Percentiles rank a stretch among this genome's conserved stretches.
Evolutionary conservation across 2,113 vertebrate genomes (phyloP).

Genomic region (Brachypodius melanocephalos): DNA sequence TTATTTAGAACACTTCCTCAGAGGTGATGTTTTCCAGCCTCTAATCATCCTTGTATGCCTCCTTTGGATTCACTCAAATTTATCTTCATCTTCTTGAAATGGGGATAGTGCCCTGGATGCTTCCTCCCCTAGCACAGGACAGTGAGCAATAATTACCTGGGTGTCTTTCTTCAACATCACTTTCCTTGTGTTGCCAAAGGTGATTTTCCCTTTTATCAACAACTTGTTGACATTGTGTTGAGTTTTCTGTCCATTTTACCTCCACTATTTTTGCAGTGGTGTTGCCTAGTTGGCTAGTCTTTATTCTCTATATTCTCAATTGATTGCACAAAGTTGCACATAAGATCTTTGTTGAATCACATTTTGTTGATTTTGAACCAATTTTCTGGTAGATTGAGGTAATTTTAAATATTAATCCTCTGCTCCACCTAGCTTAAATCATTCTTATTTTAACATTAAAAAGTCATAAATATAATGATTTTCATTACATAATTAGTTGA

Average conservation of each 20-base stretch:
- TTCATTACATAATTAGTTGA: background rate
- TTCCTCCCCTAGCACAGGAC: background rate
- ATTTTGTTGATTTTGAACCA: background rate
- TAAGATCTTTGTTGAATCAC: background rate
- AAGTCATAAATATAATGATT: background rate
- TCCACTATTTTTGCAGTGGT: background rate
- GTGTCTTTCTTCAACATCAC: background rate
- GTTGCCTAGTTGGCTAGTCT: background rate
- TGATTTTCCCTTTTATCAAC: background rate
- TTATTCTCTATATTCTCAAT: background rate
- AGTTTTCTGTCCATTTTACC: background rate
- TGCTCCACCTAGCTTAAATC: background rate
- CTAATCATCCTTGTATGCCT: background rate
- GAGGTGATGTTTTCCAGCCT: constrained; percentile 14
- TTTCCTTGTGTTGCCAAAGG: background rate
- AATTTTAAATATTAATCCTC: background rate
- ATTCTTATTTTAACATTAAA: background rate
- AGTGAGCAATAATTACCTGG: constrained; percentile 11
- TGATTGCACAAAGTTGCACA: background rate
- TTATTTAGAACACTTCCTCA: constrained; percentile 39
- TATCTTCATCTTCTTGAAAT: constrained; percentile 37
- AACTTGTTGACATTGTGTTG: background rate
- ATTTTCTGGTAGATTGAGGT: background rate
- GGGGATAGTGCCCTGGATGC: background rate
- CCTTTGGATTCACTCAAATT: constrained; percentile 16